Base-by-base conservation (phyloP, 2,797 vertebrate species). In the Parotocinclus haroldoi region DNA sequence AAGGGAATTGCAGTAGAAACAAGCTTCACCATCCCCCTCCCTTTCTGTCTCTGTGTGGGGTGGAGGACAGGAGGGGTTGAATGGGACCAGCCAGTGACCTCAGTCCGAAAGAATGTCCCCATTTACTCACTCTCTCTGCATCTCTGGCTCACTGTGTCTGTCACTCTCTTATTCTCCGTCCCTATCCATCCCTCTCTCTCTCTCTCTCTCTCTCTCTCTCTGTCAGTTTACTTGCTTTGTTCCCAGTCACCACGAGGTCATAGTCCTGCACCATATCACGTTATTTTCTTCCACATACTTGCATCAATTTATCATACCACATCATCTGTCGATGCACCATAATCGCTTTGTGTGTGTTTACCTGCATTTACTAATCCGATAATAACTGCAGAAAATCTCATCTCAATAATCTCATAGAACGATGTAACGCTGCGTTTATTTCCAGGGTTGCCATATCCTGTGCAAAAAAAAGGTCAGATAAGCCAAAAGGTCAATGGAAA, bases 41-140 rank as follows among this genome's bases (percentile, higher is more conserved):
- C 38, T 39, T 14, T 11, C 63, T 61, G 78, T 88, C 89, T 90
- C 80, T 83, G 75, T 86, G 85, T 67, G 69, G 68, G 51, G 79
- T 81, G 83, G 83, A 81, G 78, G 80, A 76, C 71, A 81, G 80
- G 80, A 59, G 75, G 58, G 83, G 83, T 48, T 93, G 92, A 94
- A 93, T 91, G 89, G 92, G 90, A 92, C 91, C 91, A 93, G 91
- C 91, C 88, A 88, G 93, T 95, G 93, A 96, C 93, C 93, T 96
- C 93, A 95, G 91, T 80, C 90, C 85, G 83, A 91, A 95, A 87
- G 93, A 95, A 96, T 95, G 94, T 92, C 90, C 92, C 92, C 91
- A 90, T 95, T 95, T 94, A 91, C 89, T 91, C 91, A 92, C 89
- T 88, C 54, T 18, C 50, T 71, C 54, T 53, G 40, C 51, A 54